phyloP scores from a whole-genome alignment of 2,888 invertebrate species.

The Anarsia innoxiella region DNA sequence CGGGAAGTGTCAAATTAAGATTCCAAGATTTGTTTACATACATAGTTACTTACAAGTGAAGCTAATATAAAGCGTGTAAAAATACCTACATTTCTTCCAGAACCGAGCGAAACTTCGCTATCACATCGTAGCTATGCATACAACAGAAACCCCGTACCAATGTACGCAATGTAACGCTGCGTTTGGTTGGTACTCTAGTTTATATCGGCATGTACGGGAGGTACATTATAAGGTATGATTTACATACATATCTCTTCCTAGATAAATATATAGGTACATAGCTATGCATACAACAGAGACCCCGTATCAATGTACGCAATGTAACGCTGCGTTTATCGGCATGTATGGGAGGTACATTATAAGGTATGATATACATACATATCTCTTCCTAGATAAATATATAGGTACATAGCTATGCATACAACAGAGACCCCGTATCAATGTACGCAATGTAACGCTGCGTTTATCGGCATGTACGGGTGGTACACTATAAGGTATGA shows the following conservation, averaged over 20 bases:
- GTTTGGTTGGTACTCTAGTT: constrained; percentile 65
- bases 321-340: constrained; percentile 56
- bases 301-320: constrained; percentile 23
- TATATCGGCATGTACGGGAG: constrained; percentile 56
- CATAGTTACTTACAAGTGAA: too few species aligned
- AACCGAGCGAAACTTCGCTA: constrained; percentile 61
- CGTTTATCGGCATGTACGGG: constrained; percentile 56
- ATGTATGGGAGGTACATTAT: constrained; percentile 55
- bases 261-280: background rate
- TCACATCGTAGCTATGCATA: constrained; percentile 65
- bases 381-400: too few species aligned
- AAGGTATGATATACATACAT: constrained; percentile 31
- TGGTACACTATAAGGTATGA: constrained; percentile 56
- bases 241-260: background rate
- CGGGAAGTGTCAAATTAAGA: too few species aligned
- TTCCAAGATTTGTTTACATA: too few species aligned
- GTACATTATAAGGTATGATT: constrained; percentile 57
- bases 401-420: background rate
- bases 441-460: constrained; percentile 38
- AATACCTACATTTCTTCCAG: too few species aligned
- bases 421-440: background rate
- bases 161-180: constrained; percentile 51
- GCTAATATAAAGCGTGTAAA: too few species aligned
- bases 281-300: background rate
- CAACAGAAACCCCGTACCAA: constrained; percentile 54